Evolutionary conservation across 2,888 invertebrate species (phyloP).

Genomic region (Synanthedon vespiformis): DNA sequence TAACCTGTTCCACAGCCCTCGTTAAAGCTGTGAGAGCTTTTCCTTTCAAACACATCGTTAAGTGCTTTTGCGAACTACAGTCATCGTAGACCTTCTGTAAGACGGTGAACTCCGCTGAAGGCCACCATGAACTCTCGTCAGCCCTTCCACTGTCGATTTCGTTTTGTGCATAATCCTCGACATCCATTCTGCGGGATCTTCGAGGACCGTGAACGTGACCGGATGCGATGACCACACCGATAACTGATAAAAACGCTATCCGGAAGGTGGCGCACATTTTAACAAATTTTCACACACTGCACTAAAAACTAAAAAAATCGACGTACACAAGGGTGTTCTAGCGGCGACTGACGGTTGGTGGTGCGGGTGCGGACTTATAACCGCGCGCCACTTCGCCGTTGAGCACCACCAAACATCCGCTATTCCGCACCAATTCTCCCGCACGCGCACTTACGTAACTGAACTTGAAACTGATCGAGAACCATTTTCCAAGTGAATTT

Average conservation of each 20-base stretch:
- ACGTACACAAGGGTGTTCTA: constrained; percentile 55
- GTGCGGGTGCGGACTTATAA: constrained; percentile 63
- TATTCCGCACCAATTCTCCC: constrained; percentile 70
- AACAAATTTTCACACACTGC: constrained; percentile 44
- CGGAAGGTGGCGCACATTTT: constrained; percentile 58
- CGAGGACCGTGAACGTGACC: constrained; percentile 55
- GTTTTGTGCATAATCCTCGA: constrained; percentile 51
- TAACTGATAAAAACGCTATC: constrained; percentile 54
- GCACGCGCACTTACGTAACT: constrained; percentile 69
- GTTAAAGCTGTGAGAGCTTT: constrained; percentile 71
- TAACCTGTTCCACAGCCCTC: constrained; percentile 72
- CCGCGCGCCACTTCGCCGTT: constrained; percentile 59
- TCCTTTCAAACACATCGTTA: constrained; percentile 72
- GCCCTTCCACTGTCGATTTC: constrained; percentile 64
- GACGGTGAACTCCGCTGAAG: constrained; percentile 70
- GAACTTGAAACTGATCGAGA: constrained; percentile 70
- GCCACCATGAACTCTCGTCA: constrained; percentile 64
- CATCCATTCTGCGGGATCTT: constrained; percentile 56
- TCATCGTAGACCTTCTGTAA: constrained; percentile 74
- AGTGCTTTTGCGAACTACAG: constrained; percentile 72
- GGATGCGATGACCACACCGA: constrained; percentile 51
- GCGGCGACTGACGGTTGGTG: constrained; percentile 56
- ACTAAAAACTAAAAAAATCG: constrained; percentile 49
- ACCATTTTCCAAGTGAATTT: constrained; percentile 70
- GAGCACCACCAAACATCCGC: constrained; percentile 69